Base-by-base conservation (phyloP, 2,797 vertebrate genomes). In the Telmatherina bonti region DNA sequence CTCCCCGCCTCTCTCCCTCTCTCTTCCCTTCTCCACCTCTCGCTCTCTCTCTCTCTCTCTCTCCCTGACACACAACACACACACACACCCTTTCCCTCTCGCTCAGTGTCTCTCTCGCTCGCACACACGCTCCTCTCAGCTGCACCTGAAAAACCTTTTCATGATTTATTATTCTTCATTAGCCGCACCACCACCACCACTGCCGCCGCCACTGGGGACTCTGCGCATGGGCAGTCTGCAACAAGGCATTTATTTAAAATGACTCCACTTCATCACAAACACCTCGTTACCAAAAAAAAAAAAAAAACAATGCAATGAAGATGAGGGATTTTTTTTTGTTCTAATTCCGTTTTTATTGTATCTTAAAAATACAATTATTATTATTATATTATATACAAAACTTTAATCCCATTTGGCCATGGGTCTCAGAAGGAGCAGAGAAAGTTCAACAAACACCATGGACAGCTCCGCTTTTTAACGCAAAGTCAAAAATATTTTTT, bases 151-250 rank as follows among this genome's bases (percentile, higher is more conserved):
- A 93, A 90, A 83, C 88, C 88, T 87, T 93, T 93, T 93, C 93
- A 90, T 93, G 93, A 94, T 95, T 95, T 95, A 94, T 95, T 95
- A 94, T 95, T 95, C 94, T 95, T 96, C 94, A 95, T 96, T 95
- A 95, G 92, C 91, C 88, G 78, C 91, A 89, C 86, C 83, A 78
- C 60, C 70, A 0, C 77, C 69, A 1, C 78, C 67, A n/a, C n/a
- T n/a, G 78, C 85, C 91, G 92, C 94, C 92, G 91, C 93, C 41
- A 43, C 41, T 90, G 93, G 94, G 92, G 92, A 93, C 83, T 92
- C 87, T 92, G 91, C 92, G 87, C 94, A 93, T 93, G 94, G 91
- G 93, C 93, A 93, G 89, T 93, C 43, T 71, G 86, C 89, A 87
- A 91, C 88, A 88, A 91, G 82, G 80, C 91, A 90, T 93, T 93